Evolutionary conservation across 2,888 invertebrate species (phyloP), one percentile per base, ranked within the genome.

Genomic region (Dasysyrphus albostriatus): DNA sequence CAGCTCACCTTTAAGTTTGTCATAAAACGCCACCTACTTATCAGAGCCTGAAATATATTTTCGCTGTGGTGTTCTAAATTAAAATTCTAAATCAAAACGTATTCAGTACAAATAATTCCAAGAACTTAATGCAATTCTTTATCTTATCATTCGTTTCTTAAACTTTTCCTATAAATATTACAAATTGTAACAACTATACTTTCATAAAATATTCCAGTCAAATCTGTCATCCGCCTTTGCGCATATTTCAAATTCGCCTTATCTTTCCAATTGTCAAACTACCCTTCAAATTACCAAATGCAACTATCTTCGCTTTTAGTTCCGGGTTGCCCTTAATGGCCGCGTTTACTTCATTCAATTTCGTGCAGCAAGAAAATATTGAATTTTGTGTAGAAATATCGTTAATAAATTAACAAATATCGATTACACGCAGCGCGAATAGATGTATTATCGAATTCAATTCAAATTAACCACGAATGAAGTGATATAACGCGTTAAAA

Each of bases 291-390:
- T 49, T 24, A 1, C 24, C 70, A 88, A 88, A n/a, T 82, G 79
- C 88, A 78, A 56, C 88, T 82, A 84, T 78, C 88, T 88, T 88
- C 88, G 79, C 73, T 65, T 63, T 82, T 79, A 88, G 88, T 88
- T 88, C 81, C 83, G 81, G 88, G 88, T 83, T 88, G 83, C 84
- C 78, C 61, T 88, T 84, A 88, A 88, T 88, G 88, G 83, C 84
- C 84, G 88, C 88, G 82, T 88, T 83, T 83, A 75, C 78, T 67
- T 14, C 65, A 29, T 79, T 5, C 1, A 12, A 54, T 67, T 83
- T 83, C 34, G 75, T 83, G 82, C 44, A 78, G 65, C 65, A 47
- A 56, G 16, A 67, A 58, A 75, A 75, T 63, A 58, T 87, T 51
- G 54, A 59, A 69, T 78, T 80, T 51, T 49, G 34, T 65, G 44